These are phyloP conservation scores for Littorina saxatilis DNA, from an alignment of 1,140 invertebrate genomes.

Conservation along the genomic window DNA sequence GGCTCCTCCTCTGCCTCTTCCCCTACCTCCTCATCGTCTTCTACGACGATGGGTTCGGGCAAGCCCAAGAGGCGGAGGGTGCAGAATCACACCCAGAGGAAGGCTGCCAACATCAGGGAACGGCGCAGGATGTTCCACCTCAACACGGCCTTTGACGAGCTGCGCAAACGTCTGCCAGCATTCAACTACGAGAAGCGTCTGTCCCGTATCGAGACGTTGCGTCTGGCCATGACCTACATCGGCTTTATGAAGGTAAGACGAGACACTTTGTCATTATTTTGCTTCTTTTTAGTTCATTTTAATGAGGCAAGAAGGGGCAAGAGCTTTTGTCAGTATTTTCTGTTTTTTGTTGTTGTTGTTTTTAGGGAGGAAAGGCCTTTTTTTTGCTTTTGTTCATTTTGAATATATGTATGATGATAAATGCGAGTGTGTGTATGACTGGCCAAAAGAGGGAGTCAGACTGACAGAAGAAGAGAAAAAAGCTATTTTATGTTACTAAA, in stretches of 20 bases:
- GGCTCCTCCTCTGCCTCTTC: background rate
- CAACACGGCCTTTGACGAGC: constrained; percentile 74
- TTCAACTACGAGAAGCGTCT: constrained; percentile 71
- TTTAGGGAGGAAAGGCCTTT: too few species aligned
- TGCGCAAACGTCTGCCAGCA: constrained; percentile 68
- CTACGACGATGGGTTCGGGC: background rate
- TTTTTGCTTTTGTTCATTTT: too few species aligned
- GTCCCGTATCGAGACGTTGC: constrained; percentile 88
- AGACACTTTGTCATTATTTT: too few species aligned
- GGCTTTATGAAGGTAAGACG: constrained; percentile 91
- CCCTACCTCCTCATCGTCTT: constrained; percentile 18
- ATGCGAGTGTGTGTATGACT: too few species aligned
- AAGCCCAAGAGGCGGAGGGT: constrained; percentile 67
- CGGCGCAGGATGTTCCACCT: constrained; percentile 72
- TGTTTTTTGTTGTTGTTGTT: too few species aligned
- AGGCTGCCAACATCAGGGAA: constrained; percentile 74
- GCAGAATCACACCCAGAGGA: constrained; percentile 64
- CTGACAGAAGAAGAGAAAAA: too few species aligned
- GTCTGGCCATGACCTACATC: constrained; percentile 96
- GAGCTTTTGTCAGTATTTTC: too few species aligned
- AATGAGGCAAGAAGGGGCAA: too few species aligned
- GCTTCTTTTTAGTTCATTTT: too few species aligned
- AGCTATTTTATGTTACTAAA: too few species aligned
- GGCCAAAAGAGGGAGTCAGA: too few species aligned
- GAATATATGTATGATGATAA: too few species aligned